phyloP scores from a whole-genome alignment of 2,113 vertebrate genomes.

The Stigmatopora argus region DNA sequence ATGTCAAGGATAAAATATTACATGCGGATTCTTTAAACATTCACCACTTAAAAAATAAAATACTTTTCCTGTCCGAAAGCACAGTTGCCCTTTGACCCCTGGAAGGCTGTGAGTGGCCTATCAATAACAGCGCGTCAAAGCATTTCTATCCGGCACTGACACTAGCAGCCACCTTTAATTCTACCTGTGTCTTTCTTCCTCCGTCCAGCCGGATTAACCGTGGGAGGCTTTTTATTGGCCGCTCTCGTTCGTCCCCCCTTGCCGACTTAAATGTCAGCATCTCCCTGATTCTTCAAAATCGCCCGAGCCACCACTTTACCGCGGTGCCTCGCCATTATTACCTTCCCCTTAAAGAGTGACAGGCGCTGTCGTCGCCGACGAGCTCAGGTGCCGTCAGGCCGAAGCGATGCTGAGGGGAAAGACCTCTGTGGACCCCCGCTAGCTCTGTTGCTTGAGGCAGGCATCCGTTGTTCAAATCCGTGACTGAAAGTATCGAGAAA shows the following conservation, averaged over 20 bases:
- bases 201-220: conserved; percentile 57
- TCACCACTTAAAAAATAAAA: background rate
- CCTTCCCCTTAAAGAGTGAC: conserved; percentile 75
- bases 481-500: background rate
- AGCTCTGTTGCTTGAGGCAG: background rate
- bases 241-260: conserved; percentile 51
- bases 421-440: background rate
- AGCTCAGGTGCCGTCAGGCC: conserved; percentile 47
- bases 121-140: conserved; percentile 68
- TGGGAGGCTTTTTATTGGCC: conserved; percentile 51
- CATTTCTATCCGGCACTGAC: conserved; percentile 68
- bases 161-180: conserved; percentile 10
- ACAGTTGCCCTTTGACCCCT: conserved; percentile 37
- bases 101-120: conserved; percentile 61
- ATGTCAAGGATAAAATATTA: background rate
- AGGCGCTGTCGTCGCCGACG: conserved; percentile 65
- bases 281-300: conserved; percentile 55
- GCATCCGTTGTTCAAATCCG: background rate
- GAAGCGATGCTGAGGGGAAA: conserved; percentile 38
- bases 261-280: conserved; percentile 71
- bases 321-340: conserved; percentile 73
- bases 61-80: background rate
- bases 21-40: background rate
- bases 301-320: conserved; percentile 62
- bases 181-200: conserved; percentile 37